Base-by-base conservation (phyloP, 2,113 vertebrate genomes). In the Sceloporus tristichus region DNA sequence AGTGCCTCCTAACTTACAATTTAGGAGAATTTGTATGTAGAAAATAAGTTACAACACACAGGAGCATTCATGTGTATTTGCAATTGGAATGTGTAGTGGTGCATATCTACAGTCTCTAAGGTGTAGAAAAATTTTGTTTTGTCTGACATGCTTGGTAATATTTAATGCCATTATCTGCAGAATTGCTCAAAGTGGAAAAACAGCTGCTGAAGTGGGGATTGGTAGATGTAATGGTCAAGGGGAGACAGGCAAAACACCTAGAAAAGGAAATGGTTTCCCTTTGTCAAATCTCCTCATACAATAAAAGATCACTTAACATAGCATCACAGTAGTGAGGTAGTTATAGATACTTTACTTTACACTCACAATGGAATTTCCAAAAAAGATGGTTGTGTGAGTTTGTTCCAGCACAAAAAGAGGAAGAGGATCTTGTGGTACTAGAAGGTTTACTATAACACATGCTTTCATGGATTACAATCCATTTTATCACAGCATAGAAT, bases 11-110 rank as follows among this genome's bases (percentile, higher is more conserved):
- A 88, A 94, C 90, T 94, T 91, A 88, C 86, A 91, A 54, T 93
- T 91, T 93, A 91, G 88, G 65, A 85, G 87, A 90, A 94, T 93
- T 92, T 94, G 88, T 92, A 10, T 85, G 83, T 89, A 91, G 92
- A 96, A 95, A 95, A 92, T 92, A 95, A 94, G 82, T 92, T 89
- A 75, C 2, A 92, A 85, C 78, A 91, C 90, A 92, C 66, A 13
- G 59, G 91, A 89, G 90, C 80, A 68, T 92, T 93, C 38, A 6
- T 80, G 82, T 87, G 85, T 93, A 27, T 95, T 91, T 95, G 92
- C 91, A 91, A 4, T 92, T 65, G 84, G 86, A 90, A 80, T 88
- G 84, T 88, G 27, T 53, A 0, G 54, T 82, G 85, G 88, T 90
- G 65, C 85, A 92, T 92, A 90, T 82, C 90, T 91, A 82, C 89